Base-by-base conservation (phyloP, 2,797 vertebrate species). In the Brachyrhaphis roseni region DNA sequence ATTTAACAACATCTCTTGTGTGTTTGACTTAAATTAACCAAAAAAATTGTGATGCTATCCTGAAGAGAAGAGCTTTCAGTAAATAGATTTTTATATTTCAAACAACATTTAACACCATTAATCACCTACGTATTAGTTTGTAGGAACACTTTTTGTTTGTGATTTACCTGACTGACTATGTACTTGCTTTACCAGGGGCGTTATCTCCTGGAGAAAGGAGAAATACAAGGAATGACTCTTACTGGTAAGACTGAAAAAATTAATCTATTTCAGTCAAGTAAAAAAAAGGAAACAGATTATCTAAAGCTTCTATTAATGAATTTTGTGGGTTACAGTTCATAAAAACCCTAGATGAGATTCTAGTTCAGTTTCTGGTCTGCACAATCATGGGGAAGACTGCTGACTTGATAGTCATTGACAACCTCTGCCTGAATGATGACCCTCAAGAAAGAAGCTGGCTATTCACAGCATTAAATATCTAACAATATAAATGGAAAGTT, bases 141-240 rank as follows among this genome's bases (percentile, higher is more conserved):
- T 5, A 5, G 77, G 8, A 20, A 53, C 4, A 23, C 71, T 34
- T 79, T 74, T 62, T 53, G 51, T 34, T 11, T 41, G 36, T 83
- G 64, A 53, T 81, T 81, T 79, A 18, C 31, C 72, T 85, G 31
- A 86, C 79, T 86, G 8, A 78, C 66, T 89, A 41, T 88, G 12
- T 92, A 45, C 89, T 73, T 93, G 26, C 78, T 77, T 92, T 79
- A 59, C 76, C 90, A 96, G 95, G 95, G 93, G 93, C 28, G 23
- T n/a, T n/a, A n/a, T n/a, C n/a, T n/a, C n/a, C 94, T 96, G n/a
- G 79, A 34, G 82, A 80, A 59, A n/a, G 93, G 94, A 78, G 59
- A 84, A 4, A 57, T 92, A 45, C 49, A 84, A 53, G 95, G 93
- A 76, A 86, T 16, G 6, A 90, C 88, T 16, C 88, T 96, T 26